Base-by-base conservation (phyloP, 2,113 vertebrate genomes). In the Eurypyga helias region DNA sequence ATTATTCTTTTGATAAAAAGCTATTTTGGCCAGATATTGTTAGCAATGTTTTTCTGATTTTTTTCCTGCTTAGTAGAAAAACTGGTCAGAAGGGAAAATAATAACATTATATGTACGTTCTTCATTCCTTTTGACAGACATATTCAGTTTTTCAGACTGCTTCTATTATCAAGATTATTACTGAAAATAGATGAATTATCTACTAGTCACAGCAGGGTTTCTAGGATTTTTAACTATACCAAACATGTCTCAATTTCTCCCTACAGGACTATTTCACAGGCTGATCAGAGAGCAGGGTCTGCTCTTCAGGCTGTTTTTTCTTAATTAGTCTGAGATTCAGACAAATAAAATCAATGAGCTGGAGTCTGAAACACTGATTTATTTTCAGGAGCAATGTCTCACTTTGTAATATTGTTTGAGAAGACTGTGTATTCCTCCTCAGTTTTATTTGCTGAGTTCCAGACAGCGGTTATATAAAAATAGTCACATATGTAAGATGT, bases 311-410 rank as follows among this genome's bases (percentile, higher is more conserved):
- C 57, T 58, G 7, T 36, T 81, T 89, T 49, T 83, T 67, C 34
- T 81, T 86, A 83, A 90, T 93, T 93, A 95, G 87, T 33, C 31
- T 45, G 34, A 54, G 31, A 90, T 80, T 89, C 90, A 89, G 84
- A 87, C 90, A 92, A 95, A 93, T 80, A 89, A 92, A 94, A 90
- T 81, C 60, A 90, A 93, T 89, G 93, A 86, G 75, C 69, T 96
- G 65, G 89, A 93, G 70, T 75, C 69, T 92, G 90, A 70, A 51
- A 90, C 21, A 17, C 45, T 84, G 79, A 94, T 94, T 94, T 95
- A 86, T 86, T 90, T 90, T 85, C 55, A 84, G 87, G 57, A 81
- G 29, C 60, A 81, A 84, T 43, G 77, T 89, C 86, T 91, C 57
- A 79, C 64, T 84, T 84, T 61, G 51, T 71, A 87, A 67, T 88